phyloP scores from a whole-genome alignment of 2,113 vertebrate genomes.

The Mustela lutreola region DNA sequence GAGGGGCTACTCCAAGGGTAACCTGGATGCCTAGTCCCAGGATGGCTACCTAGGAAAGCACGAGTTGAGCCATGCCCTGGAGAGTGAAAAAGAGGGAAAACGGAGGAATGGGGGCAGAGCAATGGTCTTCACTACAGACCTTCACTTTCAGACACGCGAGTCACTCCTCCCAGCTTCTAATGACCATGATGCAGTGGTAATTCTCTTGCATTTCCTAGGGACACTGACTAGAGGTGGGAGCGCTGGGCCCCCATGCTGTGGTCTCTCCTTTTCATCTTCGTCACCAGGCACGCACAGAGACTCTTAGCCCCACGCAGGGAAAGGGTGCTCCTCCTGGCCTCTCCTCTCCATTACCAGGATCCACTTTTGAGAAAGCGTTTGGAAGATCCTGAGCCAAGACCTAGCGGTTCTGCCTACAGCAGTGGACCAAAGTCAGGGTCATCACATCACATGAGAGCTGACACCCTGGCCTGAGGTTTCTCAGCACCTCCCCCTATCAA shows the following conservation, averaged over 20 bases:
- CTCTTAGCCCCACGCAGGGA: neutral
- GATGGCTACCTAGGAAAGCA: neutral
- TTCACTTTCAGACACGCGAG: neutral
- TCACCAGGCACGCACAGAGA: neutral
- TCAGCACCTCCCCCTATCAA: neutral
- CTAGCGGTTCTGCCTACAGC: neutral
- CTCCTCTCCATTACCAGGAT: neutral
- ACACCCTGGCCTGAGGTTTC: neutral
- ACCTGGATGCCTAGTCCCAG: neutral
- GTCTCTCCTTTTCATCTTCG: neutral
- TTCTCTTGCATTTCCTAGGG: neutral
- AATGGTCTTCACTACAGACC: neutral
- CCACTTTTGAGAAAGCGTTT: neutral
- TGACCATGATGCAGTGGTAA: neutral
- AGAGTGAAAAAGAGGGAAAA: neutral
- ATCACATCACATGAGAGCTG: neutral
- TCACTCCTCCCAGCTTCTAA: neutral
- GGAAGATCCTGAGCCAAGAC: neutral
- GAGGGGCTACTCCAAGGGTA: neutral
- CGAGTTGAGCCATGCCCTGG: neutral
- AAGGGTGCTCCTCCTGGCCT: neutral
- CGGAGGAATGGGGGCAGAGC: neutral
- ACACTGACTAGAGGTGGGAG: neutral
- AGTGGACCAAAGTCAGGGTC: neutral
- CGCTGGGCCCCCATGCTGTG: accelerated